phyloP scores from a whole-genome alignment of 2,888 invertebrate genomes.

The Noctuana brunneofusca region DNA sequence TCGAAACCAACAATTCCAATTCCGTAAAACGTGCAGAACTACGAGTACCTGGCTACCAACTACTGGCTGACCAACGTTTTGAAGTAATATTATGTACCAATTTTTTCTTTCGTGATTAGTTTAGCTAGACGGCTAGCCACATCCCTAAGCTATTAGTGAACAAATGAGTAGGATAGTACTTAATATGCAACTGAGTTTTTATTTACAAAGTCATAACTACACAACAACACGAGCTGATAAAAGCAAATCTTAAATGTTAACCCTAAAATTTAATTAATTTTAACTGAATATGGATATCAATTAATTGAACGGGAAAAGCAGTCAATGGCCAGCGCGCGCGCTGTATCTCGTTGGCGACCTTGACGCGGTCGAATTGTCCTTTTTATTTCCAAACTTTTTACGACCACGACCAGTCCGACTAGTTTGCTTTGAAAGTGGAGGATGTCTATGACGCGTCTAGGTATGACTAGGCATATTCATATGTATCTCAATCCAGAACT shows the following conservation, averaged over 20 bases:
- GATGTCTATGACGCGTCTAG: slow-evolving; percentile 13
- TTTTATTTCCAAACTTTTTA: slow-evolving; percentile 25
- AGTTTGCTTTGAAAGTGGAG: slow-evolving; percentile 16
- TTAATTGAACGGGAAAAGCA: slow-evolving; percentile 23
- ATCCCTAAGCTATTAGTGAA: no score
- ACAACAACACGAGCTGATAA: background rate
- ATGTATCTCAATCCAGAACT: no score
- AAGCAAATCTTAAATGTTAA: background rate
- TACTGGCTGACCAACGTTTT: no score
- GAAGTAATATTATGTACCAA: no score
- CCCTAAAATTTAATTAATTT: background rate
- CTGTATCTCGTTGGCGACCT: slow-evolving; percentile 14
- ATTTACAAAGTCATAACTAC: no score
- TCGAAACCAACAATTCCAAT: background rate
- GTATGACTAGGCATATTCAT: background rate
- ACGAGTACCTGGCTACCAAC: no score
- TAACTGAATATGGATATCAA: slow-evolving; percentile 2
- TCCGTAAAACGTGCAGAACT: slow-evolving; percentile 2
- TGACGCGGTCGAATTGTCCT: slow-evolving; percentile 25
- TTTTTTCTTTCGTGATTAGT: no score
- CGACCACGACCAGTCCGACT: slow-evolving; percentile 14
- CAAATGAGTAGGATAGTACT: no score
- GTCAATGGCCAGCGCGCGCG: slow-evolving; percentile 13
- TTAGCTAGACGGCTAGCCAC: no score
- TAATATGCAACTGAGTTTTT: no score